A percentile compares a stretch with the other conserved stretches of the same genome.
phyloP scores from a whole-genome alignment of 2,113 vertebrate genomes.

The Argyrosomus japonicus region DNA sequence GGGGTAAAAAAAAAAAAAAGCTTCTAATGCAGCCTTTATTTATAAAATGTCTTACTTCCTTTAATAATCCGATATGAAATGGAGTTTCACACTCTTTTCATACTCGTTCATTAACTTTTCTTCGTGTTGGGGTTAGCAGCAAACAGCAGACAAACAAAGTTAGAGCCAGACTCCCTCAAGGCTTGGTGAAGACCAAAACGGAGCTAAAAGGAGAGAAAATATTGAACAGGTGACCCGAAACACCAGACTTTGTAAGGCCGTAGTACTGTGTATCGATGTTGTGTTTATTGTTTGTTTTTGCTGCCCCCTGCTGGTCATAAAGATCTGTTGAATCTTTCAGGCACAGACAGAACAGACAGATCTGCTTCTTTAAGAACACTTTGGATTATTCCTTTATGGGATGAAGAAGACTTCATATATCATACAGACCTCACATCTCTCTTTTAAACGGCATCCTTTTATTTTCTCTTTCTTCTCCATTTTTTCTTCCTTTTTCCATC shows the following conservation, averaged over 20 bases:
- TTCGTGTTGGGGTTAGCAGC: too few species aligned
- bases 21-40: too few species aligned
- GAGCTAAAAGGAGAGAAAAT: neutral
- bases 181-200: neutral
- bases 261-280: neutral
- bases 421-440: neutral
- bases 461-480: neutral
- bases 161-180: neutral
- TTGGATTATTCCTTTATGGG: neutral
- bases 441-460: neutral
- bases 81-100: too few species aligned
- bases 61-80: too few species aligned
- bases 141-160: neutral
- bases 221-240: neutral
- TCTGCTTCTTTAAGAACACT: neutral
- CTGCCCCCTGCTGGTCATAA: neutral
- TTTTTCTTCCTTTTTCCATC: neutral
- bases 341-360: neutral
- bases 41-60: too few species aligned
- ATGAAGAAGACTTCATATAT: neutral
- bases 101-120: too few species aligned
- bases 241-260: neutral
- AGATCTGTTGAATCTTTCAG: neutral
- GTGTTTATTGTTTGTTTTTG: neutral
- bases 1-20: too few species aligned